Evolutionary conservation across 2,888 invertebrate species (phyloP), one percentile per base, ranked within the genome.

Genomic region (Acronicta leporina): DNA sequence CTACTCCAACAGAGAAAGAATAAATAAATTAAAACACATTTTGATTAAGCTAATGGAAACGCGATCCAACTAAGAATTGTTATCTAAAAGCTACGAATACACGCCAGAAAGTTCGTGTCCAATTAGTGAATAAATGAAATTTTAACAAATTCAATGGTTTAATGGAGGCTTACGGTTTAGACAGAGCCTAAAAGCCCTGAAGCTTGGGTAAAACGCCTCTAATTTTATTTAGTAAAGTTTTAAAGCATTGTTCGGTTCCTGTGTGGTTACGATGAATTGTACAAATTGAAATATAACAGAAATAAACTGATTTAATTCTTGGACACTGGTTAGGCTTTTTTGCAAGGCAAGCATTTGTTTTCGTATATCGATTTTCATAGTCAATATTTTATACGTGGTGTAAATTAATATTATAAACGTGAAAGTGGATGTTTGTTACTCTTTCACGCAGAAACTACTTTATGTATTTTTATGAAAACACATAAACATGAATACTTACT

Each of bases 81-180:
- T 65, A 38, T 15, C 25, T 42, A 35, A 56, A 41, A 60, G 11
- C 33, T 14, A 13, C 9, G 9, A 58, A 49, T 14, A 47, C 16
- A 16, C 25, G 11, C 33, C 35, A 42, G 13, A 46, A 68, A 57
- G 44, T 65, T 60, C 48, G 10, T 42, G 49, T 63, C 54, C 49
- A 73, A 62, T 70, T 64, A 67, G 51, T n/a, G 25, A 47, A 51
- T 63, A 47, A 67, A 67, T 57, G 27, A 55, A 68, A 60, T 33
- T 55, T 42, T 59, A 68, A 65, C 60, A 46, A 51, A 16, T 46
- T 52, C 53, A 55, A 73, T 46, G 33, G 52, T 38, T 33, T 46
- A 16, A 33, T 11, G 33, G 33, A 33, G 33, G 41, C 38, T 47
- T 27, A 10, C 47, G 63, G 43, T 63, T 47, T 14, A 47, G 14